phyloP scores from a whole-genome alignment of 2,113 vertebrate species.

The Gnathonemus echidnorhynchus region DNA sequence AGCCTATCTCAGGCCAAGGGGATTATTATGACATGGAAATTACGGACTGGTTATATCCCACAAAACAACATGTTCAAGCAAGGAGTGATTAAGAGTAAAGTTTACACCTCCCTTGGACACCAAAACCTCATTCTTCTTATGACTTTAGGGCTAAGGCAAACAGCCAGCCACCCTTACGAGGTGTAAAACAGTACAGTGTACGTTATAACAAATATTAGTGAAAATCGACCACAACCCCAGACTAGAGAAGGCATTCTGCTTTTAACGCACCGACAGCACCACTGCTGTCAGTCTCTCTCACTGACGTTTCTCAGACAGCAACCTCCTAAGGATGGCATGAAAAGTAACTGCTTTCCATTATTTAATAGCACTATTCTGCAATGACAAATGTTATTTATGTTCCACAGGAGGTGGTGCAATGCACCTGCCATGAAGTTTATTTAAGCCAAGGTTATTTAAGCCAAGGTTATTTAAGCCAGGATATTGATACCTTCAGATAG shows the following conservation, averaged over 20 bases:
- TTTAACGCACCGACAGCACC: neutral
- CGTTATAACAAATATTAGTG: neutral
- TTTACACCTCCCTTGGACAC: neutral
- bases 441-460: too few species aligned
- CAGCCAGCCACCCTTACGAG: neutral
- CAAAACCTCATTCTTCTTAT: neutral
- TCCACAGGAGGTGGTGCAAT: neutral
- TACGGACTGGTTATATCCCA: neutral
- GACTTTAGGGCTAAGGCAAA: neutral
- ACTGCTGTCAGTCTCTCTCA: neutral
- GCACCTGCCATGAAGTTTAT: neutral
- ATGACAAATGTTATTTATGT: neutral
- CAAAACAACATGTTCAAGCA: neutral
- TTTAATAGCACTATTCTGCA: neutral
- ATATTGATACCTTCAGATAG: neutral
- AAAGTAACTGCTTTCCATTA: neutral
- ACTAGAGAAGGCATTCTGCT: neutral
- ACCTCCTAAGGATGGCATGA: constrained; percentile 1
- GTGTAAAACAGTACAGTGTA: neutral
- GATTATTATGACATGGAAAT: neutral
- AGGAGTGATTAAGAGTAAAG: neutral
- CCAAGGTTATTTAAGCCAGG: too few species aligned
- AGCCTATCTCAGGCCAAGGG: neutral
- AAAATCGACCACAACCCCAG: neutral
- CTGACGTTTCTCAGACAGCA: constrained; percentile 6